phyloP scores from a whole-genome alignment of 1,140 invertebrate genomes.

The Drosophila pseudoobscura region DNA sequence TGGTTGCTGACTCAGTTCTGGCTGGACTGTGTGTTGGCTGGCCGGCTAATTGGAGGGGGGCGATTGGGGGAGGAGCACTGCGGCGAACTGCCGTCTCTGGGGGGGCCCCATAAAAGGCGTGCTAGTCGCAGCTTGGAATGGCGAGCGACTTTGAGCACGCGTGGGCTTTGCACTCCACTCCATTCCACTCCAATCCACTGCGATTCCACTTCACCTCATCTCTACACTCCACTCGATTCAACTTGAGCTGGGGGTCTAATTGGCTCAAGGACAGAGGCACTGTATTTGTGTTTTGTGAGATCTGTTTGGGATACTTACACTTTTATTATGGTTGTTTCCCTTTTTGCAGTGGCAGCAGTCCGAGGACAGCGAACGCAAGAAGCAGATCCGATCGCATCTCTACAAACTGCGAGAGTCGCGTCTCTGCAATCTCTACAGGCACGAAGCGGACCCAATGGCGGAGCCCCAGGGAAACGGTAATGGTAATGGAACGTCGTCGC shows the following conservation, averaged over 20 bases:
- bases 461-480: conserved; percentile 78
- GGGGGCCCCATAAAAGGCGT: conserved; percentile 39
- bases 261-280: conserved; percentile 63
- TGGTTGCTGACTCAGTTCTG: neutral
- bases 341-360: conserved; percentile 91
- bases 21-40: conserved; percentile 34
- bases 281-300: neutral
- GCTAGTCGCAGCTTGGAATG: conserved; percentile 6
- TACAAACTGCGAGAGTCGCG: conserved; percentile 91
- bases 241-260: conserved; percentile 41
- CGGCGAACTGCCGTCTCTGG: conserved; percentile 2
- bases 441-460: conserved; percentile 60
- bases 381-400: conserved; percentile 92
- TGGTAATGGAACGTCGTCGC: conserved; percentile 39
- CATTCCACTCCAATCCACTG: conserved; percentile 12
- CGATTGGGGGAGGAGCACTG: conserved; percentile 6
- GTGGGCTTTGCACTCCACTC: conserved; percentile 36
- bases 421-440: conserved; percentile 88
- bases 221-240: conserved; percentile 4
- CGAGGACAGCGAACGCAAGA: conserved; percentile 92
- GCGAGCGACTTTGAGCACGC: conserved; percentile 1
- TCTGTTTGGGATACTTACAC: neutral
- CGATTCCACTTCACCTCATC: conserved; percentile 21
- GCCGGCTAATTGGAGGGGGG: conserved; percentile 41
- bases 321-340: neutral